Percentiles rank a stretch among this genome's conserved stretches.
These are phyloP conservation scores for Melieria omissa DNA, from an alignment of 2,888 invertebrate genomes.

Conservation along the genomic window DNA sequence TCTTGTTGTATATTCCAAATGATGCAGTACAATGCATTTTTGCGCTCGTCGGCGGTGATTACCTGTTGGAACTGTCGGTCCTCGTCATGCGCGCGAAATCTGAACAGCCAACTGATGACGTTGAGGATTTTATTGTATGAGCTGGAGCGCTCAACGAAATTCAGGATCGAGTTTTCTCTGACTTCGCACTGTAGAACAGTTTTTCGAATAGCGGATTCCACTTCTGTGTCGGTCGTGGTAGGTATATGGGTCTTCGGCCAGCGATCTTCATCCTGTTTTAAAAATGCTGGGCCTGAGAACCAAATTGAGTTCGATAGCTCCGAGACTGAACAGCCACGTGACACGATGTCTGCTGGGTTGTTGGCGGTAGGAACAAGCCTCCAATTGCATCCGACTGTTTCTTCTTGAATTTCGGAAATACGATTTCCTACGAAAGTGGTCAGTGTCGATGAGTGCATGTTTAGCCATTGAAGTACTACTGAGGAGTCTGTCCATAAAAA, in stretches of 20 bases:
- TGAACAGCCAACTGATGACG: neutral
- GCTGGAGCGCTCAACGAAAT: neutral
- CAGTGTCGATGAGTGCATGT: too few species aligned
- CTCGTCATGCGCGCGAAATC: neutral
- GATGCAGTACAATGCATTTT: constrained; percentile 19
- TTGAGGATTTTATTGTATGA: neutral
- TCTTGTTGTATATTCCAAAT: constrained; percentile 25
- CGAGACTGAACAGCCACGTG: constrained; percentile 28
- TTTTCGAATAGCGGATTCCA: neutral
- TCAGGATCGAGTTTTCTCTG: neutral
- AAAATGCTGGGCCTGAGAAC: constrained; percentile 24
- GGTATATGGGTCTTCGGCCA: neutral
- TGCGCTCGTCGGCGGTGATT: neutral
- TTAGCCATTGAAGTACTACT: too few species aligned
- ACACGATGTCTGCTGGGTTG: constrained; percentile 40
- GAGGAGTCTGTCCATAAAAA: too few species aligned
- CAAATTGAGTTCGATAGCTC: constrained; percentile 26
- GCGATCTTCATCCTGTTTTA: neutral
- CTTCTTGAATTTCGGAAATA: constrained; percentile 30
- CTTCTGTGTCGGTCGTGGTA: neutral
- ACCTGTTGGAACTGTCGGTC: too few species aligned
- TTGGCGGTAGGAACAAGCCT: constrained; percentile 26
- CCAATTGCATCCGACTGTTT: constrained; percentile 30
- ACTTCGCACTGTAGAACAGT: neutral
- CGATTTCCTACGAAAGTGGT: too few species aligned